Base-by-base conservation (phyloP, 2,888 invertebrate species). In the Chrysomela aeneicollis region DNA sequence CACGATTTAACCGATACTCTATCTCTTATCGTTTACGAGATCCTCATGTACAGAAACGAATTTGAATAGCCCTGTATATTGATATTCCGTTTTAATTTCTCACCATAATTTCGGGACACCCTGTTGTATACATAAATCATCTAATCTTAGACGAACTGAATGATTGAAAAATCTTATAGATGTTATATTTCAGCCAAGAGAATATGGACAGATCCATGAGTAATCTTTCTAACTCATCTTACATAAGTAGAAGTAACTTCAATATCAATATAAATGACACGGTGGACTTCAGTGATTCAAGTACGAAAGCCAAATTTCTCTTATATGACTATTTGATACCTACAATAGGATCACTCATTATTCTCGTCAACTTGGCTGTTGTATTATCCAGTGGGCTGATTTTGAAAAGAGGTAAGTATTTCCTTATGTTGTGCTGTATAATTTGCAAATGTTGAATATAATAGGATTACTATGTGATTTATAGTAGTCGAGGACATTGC, bases 351-450 rank as follows among this genome's bases (percentile, higher is more conserved):
- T 78, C 82, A 1, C 72, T 88, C 15, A 87, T 88, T 49, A 85
- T 88, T 58, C 69, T 87, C 21, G 82, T 87, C 63, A 90, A 90
- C 79, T 77, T 88, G 30, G 84, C 85, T 5, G 88, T 89, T n/a
- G 87, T 89, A 12, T 80, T 89, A 61, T 89, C 89, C n/a, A 89
- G 89, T 78, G 89, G 88, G 59, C 80, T 89, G 1, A 86, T 89
- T 71, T 81, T 89, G 22, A 87, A 83, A 77, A 87, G 86, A 84
- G 87, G 89, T 89, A 82, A 77, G 61, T 63, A 47, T 42, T 15
- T 22, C 1, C 22, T n/a, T 58, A 12, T n/a, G 26, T 6, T 5
- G 26, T 26, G 6, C 26, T 26, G 3, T 6, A 26, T 26, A 26
- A 3, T 26, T 26, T n/a, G n/a, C n/a, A n/a, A n/a, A n/a, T n/a